These are phyloP conservation scores for Poeciliopsis retropinna DNA, from an alignment of 2,113 vertebrate genomes.

Conservation along the genomic window DNA sequence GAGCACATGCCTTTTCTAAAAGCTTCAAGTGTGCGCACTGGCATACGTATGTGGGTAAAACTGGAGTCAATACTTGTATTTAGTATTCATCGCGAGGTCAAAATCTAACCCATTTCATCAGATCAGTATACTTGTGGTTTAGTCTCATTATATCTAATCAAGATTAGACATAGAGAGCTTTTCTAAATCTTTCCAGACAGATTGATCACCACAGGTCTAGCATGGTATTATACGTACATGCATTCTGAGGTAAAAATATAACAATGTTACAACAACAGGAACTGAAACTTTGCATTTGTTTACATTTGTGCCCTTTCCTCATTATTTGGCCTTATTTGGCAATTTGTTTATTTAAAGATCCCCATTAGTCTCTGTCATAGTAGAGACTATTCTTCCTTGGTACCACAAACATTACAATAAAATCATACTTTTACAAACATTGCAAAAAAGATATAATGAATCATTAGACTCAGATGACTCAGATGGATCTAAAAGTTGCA, in stretches of 20 bases:
- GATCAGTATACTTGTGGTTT: constrained; percentile 61
- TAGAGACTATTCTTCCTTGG: no score
- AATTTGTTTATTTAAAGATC: no score
- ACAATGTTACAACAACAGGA: no score
- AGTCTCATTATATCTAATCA: constrained; percentile 68
- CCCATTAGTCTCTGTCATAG: no score
- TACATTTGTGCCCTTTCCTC: no score
- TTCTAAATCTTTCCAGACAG: constrained; percentile 41
- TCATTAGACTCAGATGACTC: no score
- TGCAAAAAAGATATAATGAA: no score
- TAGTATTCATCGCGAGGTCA: constrained; percentile 62
- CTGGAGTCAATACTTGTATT: constrained; percentile 42
- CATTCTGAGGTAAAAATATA: background rate
- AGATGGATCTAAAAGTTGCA: no score
- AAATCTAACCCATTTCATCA: constrained; percentile 55
- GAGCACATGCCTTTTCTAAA: background rate
- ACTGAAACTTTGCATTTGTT: background rate
- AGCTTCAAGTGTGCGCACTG: background rate
- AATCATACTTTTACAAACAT: no score
- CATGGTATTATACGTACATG: background rate
- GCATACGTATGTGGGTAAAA: constrained; percentile 5
- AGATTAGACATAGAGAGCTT: constrained; percentile 55
- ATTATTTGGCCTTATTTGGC: no score
- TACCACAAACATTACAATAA: no score
- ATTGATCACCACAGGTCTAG: constrained; percentile 36